Evolutionary conservation across 2,113 vertebrate genomes (phyloP).

Genomic region (Tychaedon coryphoeus): DNA sequence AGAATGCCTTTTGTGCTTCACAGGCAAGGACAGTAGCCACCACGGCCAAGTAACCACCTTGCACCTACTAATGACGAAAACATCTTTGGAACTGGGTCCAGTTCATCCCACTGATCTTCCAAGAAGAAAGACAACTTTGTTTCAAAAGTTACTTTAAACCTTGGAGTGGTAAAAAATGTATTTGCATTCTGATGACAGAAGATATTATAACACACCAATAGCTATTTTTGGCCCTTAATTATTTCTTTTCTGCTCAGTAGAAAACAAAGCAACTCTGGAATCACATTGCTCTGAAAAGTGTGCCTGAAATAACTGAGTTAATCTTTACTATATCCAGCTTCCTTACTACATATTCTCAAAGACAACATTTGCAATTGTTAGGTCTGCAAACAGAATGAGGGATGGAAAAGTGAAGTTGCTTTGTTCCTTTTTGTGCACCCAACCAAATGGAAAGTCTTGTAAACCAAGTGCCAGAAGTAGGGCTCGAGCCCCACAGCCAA

Average conservation of each 20-base stretch:
- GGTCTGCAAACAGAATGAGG: not conserved
- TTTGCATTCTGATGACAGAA: not conserved
- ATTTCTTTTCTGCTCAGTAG: conserved; percentile 7
- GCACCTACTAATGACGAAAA: not conserved
- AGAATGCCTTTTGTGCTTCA: not conserved
- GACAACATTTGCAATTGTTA: not conserved
- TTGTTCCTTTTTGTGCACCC: not conserved
- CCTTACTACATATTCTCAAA: not conserved
- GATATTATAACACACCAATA: not conserved
- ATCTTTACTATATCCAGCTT: not conserved
- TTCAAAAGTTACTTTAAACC: not conserved
- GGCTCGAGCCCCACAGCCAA: not conserved
- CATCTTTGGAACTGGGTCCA: not conserved
- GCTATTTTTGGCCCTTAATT: conserved; percentile 24
- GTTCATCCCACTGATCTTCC: not conserved
- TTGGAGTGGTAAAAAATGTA: not conserved
- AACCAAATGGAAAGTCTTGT: not conserved
- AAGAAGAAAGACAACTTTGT: not conserved
- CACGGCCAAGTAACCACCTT: not conserved
- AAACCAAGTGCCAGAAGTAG: not conserved
- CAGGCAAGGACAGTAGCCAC: not conserved
- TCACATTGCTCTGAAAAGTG: not conserved
- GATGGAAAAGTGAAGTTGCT: not conserved
- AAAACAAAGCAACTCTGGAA: not conserved
- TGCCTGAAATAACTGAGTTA: conserved; percentile 1